These are phyloP conservation scores for Malthinus flaveolus DNA, from an alignment of 2,888 invertebrate genomes.

Conservation along the genomic window DNA sequence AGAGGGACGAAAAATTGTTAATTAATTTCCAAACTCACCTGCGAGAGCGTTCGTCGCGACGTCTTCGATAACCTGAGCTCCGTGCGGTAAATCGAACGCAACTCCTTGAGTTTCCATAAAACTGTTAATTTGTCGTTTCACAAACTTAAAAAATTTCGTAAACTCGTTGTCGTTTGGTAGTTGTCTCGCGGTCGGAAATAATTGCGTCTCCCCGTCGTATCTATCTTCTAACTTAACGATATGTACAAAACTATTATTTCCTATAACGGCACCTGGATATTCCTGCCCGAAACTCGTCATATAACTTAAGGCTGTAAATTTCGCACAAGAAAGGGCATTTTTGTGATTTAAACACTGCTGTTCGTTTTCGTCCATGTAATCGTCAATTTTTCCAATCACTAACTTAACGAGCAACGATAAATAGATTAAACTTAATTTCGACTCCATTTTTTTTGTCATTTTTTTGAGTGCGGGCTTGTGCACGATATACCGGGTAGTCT, in stretches of 20 bases:
- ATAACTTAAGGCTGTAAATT: slow-evolving; percentile 42
- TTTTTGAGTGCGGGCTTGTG: neutral
- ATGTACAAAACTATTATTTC: slow-evolving; percentile 34
- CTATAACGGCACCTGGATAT: slow-evolving; percentile 26
- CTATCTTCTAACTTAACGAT: slow-evolving; percentile 37
- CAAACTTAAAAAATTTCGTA: slow-evolving; percentile 44
- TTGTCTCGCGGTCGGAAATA: slow-evolving; percentile 31
- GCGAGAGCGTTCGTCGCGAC: slow-evolving; percentile 16
- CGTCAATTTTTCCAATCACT: slow-evolving; percentile 33
- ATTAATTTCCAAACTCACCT: slow-evolving; percentile 15
- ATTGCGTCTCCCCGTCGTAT: slow-evolving; percentile 25
- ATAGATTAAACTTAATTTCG: slow-evolving; percentile 15
- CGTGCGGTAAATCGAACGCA: slow-evolving; percentile 42
- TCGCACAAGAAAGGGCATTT: slow-evolving; percentile 42
- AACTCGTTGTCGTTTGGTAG: slow-evolving; percentile 39
- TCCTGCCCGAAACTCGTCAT: slow-evolving; percentile 38
- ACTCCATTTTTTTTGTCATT: slow-evolving; percentile 11
- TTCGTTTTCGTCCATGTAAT: slow-evolving; percentile 42
- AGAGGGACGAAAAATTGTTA: neutral
- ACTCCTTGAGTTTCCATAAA: slow-evolving; percentile 44
- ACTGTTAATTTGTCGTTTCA: slow-evolving; percentile 40
- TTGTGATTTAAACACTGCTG: slow-evolving; percentile 38
- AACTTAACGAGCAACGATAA: slow-evolving; percentile 22
- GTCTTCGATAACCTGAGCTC: slow-evolving; percentile 37
- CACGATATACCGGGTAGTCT: slow-evolving; percentile 8